Conservation (phyloP, 2,113 vertebrate genomes). For the Microtus pennsylvanicus region DNA sequence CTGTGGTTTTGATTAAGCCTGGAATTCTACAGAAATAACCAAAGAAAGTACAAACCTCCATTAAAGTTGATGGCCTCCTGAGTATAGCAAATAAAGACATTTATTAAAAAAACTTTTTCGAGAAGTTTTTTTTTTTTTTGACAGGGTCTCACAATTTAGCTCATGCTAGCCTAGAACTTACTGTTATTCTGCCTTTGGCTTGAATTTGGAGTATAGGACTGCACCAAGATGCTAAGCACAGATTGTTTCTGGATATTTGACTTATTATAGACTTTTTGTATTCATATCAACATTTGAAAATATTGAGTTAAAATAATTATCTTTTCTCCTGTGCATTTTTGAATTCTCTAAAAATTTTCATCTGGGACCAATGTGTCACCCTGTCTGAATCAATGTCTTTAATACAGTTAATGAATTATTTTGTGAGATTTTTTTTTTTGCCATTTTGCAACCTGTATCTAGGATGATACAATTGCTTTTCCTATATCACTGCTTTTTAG, state of each 20-base stretch:
- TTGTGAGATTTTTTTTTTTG: no score
- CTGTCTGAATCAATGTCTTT: neutral
- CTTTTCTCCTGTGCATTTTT: neutral
- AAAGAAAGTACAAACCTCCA: neutral
- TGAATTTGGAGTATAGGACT: neutral
- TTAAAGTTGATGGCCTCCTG: neutral
- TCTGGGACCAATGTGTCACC: neutral
- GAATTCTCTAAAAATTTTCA: neutral
- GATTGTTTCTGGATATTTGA: constrained; percentile 1
- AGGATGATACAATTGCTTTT: neutral
- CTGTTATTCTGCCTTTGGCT: neutral
- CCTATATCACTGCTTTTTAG: neutral
- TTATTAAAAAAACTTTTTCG: neutral
- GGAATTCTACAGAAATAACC: neutral
- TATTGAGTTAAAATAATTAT: neutral
- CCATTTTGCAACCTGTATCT: neutral
- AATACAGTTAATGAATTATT: neutral
- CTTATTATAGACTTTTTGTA: neutral
- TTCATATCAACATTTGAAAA: neutral
- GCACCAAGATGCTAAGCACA: neutral
- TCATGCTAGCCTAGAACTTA: neutral
- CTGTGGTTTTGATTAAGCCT: neutral
- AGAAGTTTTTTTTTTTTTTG: neutral
- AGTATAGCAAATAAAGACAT: neutral
- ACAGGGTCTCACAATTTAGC: neutral